Evolutionary conservation across 2,113 vertebrate species (phyloP).

Genomic region (Zootoca vivipara): DNA sequence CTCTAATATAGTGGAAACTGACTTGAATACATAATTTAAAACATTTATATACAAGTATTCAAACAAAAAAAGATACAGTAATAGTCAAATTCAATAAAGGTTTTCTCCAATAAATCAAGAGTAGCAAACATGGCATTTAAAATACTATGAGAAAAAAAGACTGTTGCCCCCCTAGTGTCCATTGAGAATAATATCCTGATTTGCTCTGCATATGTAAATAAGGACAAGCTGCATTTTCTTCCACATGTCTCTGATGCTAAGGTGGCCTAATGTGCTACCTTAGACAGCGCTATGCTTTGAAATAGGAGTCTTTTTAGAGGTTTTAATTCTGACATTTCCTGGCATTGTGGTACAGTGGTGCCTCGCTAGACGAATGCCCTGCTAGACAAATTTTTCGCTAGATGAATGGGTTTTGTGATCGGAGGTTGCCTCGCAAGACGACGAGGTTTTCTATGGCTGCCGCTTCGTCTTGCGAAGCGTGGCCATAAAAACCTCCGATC

Average conservation of each 20-base stretch:
- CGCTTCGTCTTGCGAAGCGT: no score
- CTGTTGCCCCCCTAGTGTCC: slow-evolving; percentile 3
- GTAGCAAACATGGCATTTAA: neutral
- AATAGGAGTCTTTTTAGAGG: neutral
- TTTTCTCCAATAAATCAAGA: neutral
- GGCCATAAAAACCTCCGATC: no score
- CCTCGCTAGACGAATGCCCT: no score
- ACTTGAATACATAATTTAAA: neutral
- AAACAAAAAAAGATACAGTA: neutral
- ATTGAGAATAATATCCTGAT: neutral
- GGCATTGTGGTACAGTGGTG: neutral
- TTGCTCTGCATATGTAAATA: neutral
- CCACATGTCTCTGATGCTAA: neutral
- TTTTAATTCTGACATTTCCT: neutral
- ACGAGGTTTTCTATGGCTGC: no score
- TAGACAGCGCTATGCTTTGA: neutral
- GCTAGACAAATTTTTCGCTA: no score
- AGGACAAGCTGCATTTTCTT: neutral
- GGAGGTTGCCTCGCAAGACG: no score
- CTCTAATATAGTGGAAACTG: neutral
- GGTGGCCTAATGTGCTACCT: neutral
- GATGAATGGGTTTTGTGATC: no score
- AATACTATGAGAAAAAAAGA: neutral
- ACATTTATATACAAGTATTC: neutral
- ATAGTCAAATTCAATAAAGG: neutral